Evolutionary conservation across 1,140 invertebrate species (phyloP).

Genomic region (Eubasilissa regina): DNA sequence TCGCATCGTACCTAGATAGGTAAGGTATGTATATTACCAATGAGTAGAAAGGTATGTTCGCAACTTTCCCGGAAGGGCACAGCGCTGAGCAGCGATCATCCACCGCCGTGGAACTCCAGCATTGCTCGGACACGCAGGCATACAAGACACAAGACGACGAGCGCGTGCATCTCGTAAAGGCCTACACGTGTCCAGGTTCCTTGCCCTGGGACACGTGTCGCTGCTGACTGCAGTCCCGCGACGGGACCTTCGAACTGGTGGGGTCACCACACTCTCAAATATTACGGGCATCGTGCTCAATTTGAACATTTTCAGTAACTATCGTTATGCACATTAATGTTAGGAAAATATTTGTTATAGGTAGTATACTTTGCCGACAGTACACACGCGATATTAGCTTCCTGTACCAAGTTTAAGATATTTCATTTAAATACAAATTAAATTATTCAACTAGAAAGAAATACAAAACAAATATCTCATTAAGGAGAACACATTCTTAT

Average conservation of each 20-base stretch:
- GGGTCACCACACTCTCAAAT: background rate
- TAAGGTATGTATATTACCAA: background rate
- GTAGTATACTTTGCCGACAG: too few relatives aligned
- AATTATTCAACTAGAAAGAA: too few relatives aligned
- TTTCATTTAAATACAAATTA: too few relatives aligned
- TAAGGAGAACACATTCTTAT: too few relatives aligned
- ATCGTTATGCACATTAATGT: too few relatives aligned
- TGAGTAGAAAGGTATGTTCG: background rate
- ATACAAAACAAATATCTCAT: too few relatives aligned
- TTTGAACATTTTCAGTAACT: too few relatives aligned
- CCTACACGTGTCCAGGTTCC: conserved; percentile 57
- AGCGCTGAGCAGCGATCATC: background rate
- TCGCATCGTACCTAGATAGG: too few relatives aligned
- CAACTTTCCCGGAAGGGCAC: conserved; percentile 22
- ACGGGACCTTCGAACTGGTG: background rate
- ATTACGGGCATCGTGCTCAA: background rate
- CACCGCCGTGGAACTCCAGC: background rate
- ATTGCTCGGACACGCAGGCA: background rate
- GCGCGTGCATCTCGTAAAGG: too few relatives aligned
- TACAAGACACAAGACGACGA: background rate
- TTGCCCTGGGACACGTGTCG: conserved; percentile 57
- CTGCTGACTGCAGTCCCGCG: conserved; percentile 51
- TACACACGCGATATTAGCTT: too few relatives aligned
- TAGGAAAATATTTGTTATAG: too few relatives aligned
- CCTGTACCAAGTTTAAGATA: too few relatives aligned